These are phyloP conservation scores for Drosophila merina DNA, from an alignment of 2,888 invertebrate species.

Conservation along the genomic window DNA sequence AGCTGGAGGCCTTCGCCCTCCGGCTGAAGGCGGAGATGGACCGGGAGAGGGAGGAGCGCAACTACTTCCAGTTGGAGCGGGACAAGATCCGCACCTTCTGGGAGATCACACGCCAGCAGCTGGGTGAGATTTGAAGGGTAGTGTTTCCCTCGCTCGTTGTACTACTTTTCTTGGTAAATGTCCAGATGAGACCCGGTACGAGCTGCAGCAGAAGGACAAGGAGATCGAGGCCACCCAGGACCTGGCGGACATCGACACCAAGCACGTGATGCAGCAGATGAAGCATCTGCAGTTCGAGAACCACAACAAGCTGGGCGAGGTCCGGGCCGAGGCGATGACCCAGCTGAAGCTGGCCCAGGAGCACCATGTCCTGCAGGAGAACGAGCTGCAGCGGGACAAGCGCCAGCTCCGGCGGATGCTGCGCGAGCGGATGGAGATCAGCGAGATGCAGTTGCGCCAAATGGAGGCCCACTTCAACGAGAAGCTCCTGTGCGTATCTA, in stretches of 20 bases:
- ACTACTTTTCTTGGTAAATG: background rate
- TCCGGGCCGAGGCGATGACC: constrained; percentile 93
- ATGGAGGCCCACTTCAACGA: constrained; percentile 81
- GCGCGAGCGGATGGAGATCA: constrained; percentile 85
- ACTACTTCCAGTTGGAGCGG: constrained; percentile 97
- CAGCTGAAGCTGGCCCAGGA: constrained; percentile 93
- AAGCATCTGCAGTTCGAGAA: constrained; percentile 97
- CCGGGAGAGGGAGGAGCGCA: constrained; percentile 96
- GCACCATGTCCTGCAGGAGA: constrained; percentile 90
- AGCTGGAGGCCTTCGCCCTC: constrained; percentile 94
- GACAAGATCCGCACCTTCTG: constrained; percentile 97
- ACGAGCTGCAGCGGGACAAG: constrained; percentile 87
- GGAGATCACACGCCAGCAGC: constrained; percentile 96
- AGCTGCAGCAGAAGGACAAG: constrained; percentile 89
- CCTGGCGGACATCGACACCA: constrained; percentile 93
- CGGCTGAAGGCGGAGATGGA: constrained; percentile 95
- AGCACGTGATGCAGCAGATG: constrained; percentile 95
- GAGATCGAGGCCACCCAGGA: constrained; percentile 95
- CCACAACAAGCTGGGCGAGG: constrained; percentile 92
- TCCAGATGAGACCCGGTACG: constrained; percentile 84
- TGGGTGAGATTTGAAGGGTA: constrained; percentile 87
- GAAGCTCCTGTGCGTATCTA: constrained; percentile 74
- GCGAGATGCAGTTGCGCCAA: constrained; percentile 82
- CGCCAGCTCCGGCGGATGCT: constrained; percentile 85
- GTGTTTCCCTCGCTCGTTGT: too few relatives aligned